Evolutionary conservation across 2,113 vertebrate genomes (phyloP), one percentile per base, ranked within the genome.

Genomic region (Sebastes schlegelii): DNA sequence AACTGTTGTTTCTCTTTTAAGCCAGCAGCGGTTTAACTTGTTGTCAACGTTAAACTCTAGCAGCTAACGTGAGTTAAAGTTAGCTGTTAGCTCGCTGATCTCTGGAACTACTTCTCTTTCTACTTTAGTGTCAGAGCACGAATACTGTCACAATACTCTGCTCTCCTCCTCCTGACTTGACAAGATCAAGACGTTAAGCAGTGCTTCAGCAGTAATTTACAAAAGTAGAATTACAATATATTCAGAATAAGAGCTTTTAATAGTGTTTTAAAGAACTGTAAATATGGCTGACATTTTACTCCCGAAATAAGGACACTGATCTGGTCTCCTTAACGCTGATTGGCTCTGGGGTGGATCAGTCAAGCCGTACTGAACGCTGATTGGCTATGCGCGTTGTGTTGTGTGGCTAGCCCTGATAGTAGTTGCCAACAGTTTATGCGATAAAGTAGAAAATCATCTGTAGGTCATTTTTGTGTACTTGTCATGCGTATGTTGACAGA

Each of bases 251-350:
- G 8, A 77, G 81, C 66, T 83, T 90, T 90, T 82, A 65, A 75
- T 77, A 66, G 63, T 91, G 83, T 88, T 92, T 92, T 64, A 86
- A 88, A 90, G 34, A 60, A 93, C 87, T 91, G 93, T 94, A 92
- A 95, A 96, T 92, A 96, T 95, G 95, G 95, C 95, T 94, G 95
- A 95, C 95, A 95, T 93, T 93, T 95, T 93, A 88, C 93, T 95
- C 88, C 89, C 42, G 90, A 91, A 93, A 90, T 92, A 91, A 90
- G 90, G 82, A 77, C 90, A 71, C 88, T 61, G 90, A 84, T 90
- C 71, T 72, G 86, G 62, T 68, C 23, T 90, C 81, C 85, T 62
- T 2, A 19, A 74, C 60, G 51, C 65, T 76, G 76, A 93, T 94
- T 94, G 94, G 94, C 68, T 90, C 19, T 0, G 8, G 8, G 2